phyloP scores from a whole-genome alignment of 2,113 vertebrate species.

The Macquaria australasica region DNA sequence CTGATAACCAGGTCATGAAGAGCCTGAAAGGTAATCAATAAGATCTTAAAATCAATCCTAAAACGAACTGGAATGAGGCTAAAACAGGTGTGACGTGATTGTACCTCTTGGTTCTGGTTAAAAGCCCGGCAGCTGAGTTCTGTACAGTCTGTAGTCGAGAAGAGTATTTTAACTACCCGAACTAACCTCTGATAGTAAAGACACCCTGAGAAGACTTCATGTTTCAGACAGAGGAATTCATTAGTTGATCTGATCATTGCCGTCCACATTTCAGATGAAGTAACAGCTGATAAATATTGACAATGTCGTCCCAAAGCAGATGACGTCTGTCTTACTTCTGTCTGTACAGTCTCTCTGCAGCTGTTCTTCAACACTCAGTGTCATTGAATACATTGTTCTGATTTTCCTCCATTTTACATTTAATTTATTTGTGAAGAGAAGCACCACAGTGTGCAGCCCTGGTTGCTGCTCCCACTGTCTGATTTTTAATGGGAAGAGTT shows the following conservation, averaged over 20 bases:
- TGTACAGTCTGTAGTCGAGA: no score
- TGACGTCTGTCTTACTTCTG: slow-evolving; percentile 11
- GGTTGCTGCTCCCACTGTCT: not conserved
- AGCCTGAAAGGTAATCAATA: no score
- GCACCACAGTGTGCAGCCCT: not conserved
- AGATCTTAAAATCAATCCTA: no score
- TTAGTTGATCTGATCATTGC: not conserved
- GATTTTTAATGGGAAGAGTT: not conserved
- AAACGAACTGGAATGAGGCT: no score
- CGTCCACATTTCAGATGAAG: slow-evolving; percentile 8
- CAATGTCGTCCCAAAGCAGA: not conserved
- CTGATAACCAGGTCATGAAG: no score
- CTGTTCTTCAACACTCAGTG: not conserved
- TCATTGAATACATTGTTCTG: not conserved
- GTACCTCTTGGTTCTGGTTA: no score
- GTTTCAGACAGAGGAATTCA: not conserved
- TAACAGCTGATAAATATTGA: slow-evolving; percentile 4
- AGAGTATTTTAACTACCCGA: not conserved
- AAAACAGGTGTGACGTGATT: no score
- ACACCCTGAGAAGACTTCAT: not conserved
- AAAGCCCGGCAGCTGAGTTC: no score
- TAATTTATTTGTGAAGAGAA: not conserved
- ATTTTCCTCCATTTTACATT: not conserved
- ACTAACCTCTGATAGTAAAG: not conserved
- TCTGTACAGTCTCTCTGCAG: not conserved